These are phyloP conservation scores for Tubulanus polymorphus DNA, from an alignment of 2,888 invertebrate genomes.

Conservation along the genomic window DNA sequence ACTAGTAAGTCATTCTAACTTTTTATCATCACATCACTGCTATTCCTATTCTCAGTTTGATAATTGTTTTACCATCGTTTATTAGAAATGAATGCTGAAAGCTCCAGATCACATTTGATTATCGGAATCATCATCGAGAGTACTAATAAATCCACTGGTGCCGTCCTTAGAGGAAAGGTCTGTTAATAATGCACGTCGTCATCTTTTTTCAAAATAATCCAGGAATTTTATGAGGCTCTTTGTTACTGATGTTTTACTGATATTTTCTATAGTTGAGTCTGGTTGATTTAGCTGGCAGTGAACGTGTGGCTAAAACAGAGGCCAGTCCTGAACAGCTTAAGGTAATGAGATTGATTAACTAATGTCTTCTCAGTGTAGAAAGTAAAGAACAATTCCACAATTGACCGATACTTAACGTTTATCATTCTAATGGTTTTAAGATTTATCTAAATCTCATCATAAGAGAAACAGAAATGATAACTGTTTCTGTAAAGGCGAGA, in stretches of 20 bases:
- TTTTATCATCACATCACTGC: too few species aligned
- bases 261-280: slow-evolving; percentile 51
- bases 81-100: slow-evolving; percentile 56
- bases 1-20: slow-evolving; percentile 37
- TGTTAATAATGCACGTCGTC: slow-evolving; percentile 4
- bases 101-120: slow-evolving; percentile 58
- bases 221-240: background rate
- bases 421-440: too few species aligned
- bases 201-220: background rate
- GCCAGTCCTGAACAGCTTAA: slow-evolving; percentile 57
- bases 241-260: background rate
- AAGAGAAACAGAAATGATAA: too few species aligned
- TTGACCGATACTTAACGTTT: too few species aligned
- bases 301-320: slow-evolving; percentile 55
- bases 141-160: slow-evolving; percentile 54
- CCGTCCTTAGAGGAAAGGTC: slow-evolving; percentile 55
- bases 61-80: slow-evolving; percentile 6
- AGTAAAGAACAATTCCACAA: background rate
- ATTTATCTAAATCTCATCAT: too few species aligned
- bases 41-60: background rate
- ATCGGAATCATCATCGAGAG: slow-evolving; percentile 55
- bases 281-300: slow-evolving; percentile 58
- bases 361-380: background rate
- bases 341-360: slow-evolving; percentile 22
- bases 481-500: too few species aligned